Conservation (phyloP, 2,113 vertebrate species). For the Lasiurus borealis region DNA sequence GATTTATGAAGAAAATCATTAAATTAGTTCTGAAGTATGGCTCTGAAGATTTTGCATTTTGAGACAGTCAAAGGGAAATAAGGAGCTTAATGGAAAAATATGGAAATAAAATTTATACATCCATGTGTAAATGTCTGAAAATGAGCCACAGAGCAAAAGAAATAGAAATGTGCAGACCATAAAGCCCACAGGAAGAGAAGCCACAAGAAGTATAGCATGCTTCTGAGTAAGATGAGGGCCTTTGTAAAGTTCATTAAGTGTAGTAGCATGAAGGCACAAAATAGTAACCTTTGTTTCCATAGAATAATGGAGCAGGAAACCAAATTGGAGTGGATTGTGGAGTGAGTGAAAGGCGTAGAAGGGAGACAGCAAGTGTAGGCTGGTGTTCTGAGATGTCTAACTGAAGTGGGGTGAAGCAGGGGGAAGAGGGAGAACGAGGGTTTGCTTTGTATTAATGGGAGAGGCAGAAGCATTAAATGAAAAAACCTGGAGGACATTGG, state of each 20-base stretch:
- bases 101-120: background rate
- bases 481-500: background rate
- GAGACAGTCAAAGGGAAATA: constrained; percentile 28
- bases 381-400: background rate
- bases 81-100: background rate
- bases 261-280: background rate
- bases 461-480: background rate
- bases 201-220: background rate
- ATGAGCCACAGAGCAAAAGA: background rate
- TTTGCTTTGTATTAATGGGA: background rate
- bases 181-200: background rate
- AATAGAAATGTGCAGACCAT: background rate
- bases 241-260: background rate
- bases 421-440: background rate
- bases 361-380: background rate
- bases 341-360: background rate
- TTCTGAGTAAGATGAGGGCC: background rate
- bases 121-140: background rate
- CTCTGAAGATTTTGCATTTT: background rate
- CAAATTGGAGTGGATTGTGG: background rate
- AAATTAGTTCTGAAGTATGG: background rate
- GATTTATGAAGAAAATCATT: background rate
- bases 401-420: background rate
- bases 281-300: background rate
- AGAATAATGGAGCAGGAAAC: background rate